These are phyloP conservation scores for Muraenolepis orangiensis DNA, from an alignment of 2,797 vertebrate genomes.

Conservation along the genomic window DNA sequence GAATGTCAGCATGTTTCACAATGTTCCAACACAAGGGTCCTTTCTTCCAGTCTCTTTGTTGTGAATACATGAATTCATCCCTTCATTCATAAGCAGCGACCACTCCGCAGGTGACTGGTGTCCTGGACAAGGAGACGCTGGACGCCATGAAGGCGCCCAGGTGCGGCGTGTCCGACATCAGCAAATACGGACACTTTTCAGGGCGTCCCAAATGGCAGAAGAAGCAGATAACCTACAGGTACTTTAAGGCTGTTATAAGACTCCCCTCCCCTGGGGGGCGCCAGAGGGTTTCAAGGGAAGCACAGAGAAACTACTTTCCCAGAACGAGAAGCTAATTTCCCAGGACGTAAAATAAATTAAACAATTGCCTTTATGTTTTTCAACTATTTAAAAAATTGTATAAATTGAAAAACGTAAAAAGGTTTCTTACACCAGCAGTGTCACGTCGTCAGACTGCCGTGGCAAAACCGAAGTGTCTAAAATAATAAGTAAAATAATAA, in stretches of 20 bases:
- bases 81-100: neutral
- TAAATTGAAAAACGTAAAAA: no score
- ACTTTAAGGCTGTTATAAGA: neutral
- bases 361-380: no score
- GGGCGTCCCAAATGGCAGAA: constrained; percentile 75
- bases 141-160: constrained; percentile 84
- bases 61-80: neutral
- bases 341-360: no score
- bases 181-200: constrained; percentile 70
- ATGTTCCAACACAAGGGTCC: neutral
- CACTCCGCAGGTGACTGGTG: constrained; percentile 71
- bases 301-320: no score
- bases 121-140: constrained; percentile 75
- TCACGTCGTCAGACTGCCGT: no score
- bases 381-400: no score
- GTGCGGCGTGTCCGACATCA: constrained; percentile 82
- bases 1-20: neutral
- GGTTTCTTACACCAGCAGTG: no score
- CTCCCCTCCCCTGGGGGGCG: no score
- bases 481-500: no score
- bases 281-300: no score
- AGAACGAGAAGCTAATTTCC: no score
- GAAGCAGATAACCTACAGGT: constrained; percentile 83
- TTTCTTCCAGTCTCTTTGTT: neutral
- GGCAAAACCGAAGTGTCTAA: no score